Evolutionary conservation across 2,888 invertebrate species (phyloP), one percentile per base, ranked within the genome.

Genomic region (Acronicta aceris): DNA sequence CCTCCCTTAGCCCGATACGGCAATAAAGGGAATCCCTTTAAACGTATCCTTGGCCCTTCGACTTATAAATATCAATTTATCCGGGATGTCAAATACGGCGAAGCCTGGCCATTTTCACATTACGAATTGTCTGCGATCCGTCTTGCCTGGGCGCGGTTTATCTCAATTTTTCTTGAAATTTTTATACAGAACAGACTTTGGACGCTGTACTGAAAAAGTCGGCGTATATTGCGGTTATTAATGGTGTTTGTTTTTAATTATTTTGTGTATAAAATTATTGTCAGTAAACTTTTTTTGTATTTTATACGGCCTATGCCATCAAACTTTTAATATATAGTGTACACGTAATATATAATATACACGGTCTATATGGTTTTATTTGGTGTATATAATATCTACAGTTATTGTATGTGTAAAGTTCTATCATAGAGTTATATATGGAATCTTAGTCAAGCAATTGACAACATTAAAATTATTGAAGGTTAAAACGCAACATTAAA

Each of bases 41-140:
- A 92, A 93, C 91, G 92, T 88, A 89, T 89, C 87, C 88, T 87
- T 89, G 92, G 91, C 93, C 94, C 92, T 91, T 86, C 81, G 81
- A 86, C 91, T 92, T 94, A 94, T 94, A 94, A 94, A 94, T 94
- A 94, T 94, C 93, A 94, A 94, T 94, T 94, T 93, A 93, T 94
- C 93, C 90, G 83, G 82, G 81, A 87, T 89, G 93, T 94, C 93
- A 93, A 93, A 93, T 89, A 87, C 89, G 89, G 83, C 85, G 85
- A 87, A 86, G 86, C 87, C 86, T 87, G 89, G 86, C 88, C 90
- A 89, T 92, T 93, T 91, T 90, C 88, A 85, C 87, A 85, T 90
- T 89, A 91, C 89, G 89, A 88, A 92, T 89, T 85, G 86, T 82
- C 86, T 76, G 80, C 87, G 81, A 88, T 91, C 83, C 86, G 82